Conservation (phyloP, 1,140 invertebrate genomes). For the Grapholita molesta region DNA sequence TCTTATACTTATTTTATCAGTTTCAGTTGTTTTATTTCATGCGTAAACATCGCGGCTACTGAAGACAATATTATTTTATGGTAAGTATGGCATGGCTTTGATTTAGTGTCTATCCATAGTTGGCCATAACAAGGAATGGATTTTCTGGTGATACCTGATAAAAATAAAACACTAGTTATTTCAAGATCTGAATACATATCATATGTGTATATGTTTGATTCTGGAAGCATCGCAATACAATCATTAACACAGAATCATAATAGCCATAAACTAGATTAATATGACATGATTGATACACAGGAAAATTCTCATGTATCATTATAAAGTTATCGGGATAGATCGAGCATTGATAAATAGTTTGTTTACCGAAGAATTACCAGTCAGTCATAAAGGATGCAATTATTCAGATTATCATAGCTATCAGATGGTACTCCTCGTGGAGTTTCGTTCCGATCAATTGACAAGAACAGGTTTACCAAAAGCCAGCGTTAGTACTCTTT, state of each 20-base stretch:
- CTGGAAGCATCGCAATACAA: neutral
- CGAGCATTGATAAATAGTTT: conserved; percentile 12
- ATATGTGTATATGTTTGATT: no score
- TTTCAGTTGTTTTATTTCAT: no score
- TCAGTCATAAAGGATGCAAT: conserved; percentile 10
- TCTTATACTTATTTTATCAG: no score
- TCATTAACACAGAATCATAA: neutral
- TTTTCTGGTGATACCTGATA: no score
- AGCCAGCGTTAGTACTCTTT: neutral
- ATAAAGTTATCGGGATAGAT: conserved; percentile 4
- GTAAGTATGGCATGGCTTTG: no score
- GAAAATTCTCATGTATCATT: neutral
- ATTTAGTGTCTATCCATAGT: no score
- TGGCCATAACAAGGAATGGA: no score
- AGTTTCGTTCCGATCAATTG: neutral
- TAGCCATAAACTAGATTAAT: conserved; percentile 2
- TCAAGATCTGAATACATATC: no score
- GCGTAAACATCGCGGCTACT: no score
- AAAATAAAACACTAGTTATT: no score
- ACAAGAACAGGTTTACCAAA: neutral
- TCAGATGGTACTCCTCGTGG: neutral
- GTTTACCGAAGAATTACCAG: conserved; percentile 7
- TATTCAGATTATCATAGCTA: conserved; percentile 10
- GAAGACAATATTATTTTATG: no score
- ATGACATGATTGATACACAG: neutral